phyloP scores from a whole-genome alignment of 2,113 vertebrate genomes.

The Potamarius usumacintae region DNA sequence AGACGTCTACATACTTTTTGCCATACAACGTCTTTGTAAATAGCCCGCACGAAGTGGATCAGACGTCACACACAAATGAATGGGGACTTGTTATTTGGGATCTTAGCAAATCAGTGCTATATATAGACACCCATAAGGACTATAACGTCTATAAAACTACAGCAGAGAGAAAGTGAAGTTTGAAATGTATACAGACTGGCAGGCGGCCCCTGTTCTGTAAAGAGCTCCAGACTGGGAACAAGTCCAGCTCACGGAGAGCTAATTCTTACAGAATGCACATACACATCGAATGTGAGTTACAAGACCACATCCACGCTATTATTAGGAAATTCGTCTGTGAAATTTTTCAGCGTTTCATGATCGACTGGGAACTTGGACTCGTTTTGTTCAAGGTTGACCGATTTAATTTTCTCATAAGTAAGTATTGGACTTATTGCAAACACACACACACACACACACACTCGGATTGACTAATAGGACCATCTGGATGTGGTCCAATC shows the following conservation, averaged over 20 bases:
- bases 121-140: neutral
- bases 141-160: neutral
- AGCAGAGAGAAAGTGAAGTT: neutral
- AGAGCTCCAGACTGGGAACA: slow-evolving; percentile 10
- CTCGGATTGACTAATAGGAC: neutral
- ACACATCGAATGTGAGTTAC: neutral
- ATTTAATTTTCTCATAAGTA: neutral
- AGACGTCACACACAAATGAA: neutral
- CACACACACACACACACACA: slow-evolving; percentile 20
- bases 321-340: neutral
- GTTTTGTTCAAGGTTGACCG: neutral
- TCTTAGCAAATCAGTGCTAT: neutral
- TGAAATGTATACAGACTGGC: neutral
- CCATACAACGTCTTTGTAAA: neutral
- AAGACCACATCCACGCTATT: neutral
- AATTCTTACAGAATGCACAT: neutral
- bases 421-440: neutral
- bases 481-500: neutral
- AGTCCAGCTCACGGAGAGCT: slow-evolving; percentile 3
- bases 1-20: neutral
- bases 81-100: neutral
- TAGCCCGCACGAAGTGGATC: neutral
- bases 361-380: neutral
- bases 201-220: neutral
- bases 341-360: neutral